Evolutionary conservation across 2,113 vertebrate genomes (phyloP).

Genomic region (Thryonomys swinderianus): DNA sequence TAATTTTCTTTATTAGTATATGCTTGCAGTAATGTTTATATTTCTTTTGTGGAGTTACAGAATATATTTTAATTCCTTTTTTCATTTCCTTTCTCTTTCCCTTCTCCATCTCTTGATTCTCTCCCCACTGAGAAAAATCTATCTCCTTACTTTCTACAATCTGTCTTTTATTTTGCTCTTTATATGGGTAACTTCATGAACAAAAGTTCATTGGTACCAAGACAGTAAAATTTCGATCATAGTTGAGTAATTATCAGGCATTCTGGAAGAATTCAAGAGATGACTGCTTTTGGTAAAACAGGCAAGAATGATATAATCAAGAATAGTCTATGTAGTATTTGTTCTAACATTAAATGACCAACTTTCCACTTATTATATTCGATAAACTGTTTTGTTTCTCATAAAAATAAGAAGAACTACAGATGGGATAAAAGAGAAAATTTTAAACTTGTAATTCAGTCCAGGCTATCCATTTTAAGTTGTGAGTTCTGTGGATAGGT

Average conservation of each 20-base stretch:
- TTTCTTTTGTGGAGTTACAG: background rate
- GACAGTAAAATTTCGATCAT: background rate
- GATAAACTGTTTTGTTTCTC: background rate
- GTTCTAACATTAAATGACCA: background rate
- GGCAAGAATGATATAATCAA: background rate
- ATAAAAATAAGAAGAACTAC: conserved; percentile 4
- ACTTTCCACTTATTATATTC: background rate
- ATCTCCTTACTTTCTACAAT: background rate
- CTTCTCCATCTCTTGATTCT: background rate
- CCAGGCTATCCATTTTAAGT: background rate
- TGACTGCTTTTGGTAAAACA: background rate
- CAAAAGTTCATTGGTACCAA: background rate
- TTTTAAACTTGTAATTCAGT: background rate
- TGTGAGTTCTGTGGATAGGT: background rate
- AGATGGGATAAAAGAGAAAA: background rate
- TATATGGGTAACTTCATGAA: background rate
- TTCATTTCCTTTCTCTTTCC: background rate
- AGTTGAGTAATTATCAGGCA: background rate
- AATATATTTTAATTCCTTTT: background rate
- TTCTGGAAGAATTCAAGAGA: background rate
- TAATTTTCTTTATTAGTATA: background rate
- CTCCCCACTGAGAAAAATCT: background rate
- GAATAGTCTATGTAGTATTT: background rate
- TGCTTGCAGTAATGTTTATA: background rate
- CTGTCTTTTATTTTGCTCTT: background rate